Conservation (phyloP, 2,113 vertebrate genomes). For the Pyrgilauda ruficollis region DNA sequence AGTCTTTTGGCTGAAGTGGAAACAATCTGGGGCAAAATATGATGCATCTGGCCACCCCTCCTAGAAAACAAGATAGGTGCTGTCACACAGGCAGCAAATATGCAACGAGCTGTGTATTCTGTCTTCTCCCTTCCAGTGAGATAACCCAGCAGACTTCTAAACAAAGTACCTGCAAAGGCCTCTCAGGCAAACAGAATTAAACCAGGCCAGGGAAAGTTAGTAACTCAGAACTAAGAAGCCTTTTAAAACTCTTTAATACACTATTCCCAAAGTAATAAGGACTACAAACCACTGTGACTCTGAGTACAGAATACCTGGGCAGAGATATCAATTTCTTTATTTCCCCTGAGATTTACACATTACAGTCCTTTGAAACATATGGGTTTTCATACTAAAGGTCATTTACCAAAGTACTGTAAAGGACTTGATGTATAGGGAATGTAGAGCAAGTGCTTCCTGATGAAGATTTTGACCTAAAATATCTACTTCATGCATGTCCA, state of each 20-base stretch:
- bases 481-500: background rate
- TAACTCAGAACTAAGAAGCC: background rate
- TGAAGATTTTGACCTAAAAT: background rate
- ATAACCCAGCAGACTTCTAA: background rate
- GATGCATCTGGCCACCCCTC: constrained; percentile 65
- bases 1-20: constrained; percentile 73
- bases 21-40: constrained; percentile 81
- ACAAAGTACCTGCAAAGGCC: background rate
- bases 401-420: background rate
- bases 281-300: background rate
- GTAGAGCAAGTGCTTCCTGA: background rate
- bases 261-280: background rate
- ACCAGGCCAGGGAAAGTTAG: background rate
- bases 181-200: background rate
- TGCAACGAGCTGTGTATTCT: background rate
- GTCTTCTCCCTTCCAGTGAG: background rate
- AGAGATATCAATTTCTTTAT: background rate
- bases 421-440: background rate
- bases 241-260: background rate
- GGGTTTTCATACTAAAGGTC: background rate
- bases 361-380: background rate
- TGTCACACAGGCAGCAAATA: background rate
- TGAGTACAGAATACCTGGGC: background rate
- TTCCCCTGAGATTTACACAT: background rate
- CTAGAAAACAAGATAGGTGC: constrained; percentile 23